Evolutionary conservation across 1,140 invertebrate species (phyloP), one percentile per base, ranked within the genome.

Genomic region (Steinernema khuongi): DNA sequence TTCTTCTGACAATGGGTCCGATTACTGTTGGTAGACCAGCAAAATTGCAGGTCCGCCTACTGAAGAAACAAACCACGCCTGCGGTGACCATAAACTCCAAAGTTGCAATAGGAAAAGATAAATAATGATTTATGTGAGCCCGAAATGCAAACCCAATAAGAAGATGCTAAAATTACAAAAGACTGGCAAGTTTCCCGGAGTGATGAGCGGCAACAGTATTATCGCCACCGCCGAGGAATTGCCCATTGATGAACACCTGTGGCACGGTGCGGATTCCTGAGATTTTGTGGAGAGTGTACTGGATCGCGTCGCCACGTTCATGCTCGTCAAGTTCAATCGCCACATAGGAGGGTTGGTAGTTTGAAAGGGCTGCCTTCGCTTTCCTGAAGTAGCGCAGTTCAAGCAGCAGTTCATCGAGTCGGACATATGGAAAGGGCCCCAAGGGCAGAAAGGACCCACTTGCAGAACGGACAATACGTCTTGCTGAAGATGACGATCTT

Each of bases 401-500:
- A 41, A 7, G n/a, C n/a, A 17, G 4, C 26, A 60, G 50, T 22
- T 22, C 4, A 4, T 14, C 4, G 11, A 60, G 14, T 60, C 36
- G 50, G 11, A 60, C 19, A n/a, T n/a, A n/a, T n/a, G n/a, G n/a
- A n/a, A n/a, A n/a, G n/a, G n/a, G n/a, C n/a, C n/a, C n/a, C n/a
- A n/a, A n/a, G n/a, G n/a, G n/a, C n/a, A n/a, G n/a, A 60, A 60
- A n/a, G 14, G 11, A 60, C 50, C 26, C 26, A 60, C 50, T 60
- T 60, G 50, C 50, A 60, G 19, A 14, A 60, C 14, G 50, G 50
- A 26, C 50, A 60, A 60, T 60, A 60, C 11, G 50, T 60, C 19
- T 60, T 60, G 50, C 50, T 60, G 50, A 60, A 60, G 50, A 60
- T 60, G 50, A 60, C 50, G 50, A 60, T 60, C 19, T 60, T 60